Base-by-base conservation (phyloP, 1,140 invertebrate genomes). In the Dermatophagoides farinae region DNA sequence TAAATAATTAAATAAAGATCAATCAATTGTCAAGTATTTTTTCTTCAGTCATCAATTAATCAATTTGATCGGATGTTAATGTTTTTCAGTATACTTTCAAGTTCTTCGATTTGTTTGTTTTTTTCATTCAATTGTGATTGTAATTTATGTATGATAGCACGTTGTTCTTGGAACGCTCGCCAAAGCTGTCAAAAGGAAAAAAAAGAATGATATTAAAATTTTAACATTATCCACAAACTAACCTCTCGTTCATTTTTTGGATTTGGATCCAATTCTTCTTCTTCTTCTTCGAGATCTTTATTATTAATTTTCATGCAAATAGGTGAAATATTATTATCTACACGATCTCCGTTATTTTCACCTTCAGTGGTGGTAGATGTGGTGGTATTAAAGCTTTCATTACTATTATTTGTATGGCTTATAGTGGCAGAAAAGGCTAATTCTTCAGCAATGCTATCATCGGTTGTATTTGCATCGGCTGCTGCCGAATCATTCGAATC, bases 241-340 rank as follows among this genome's bases (percentile, higher is more conserved):
- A 65, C 64, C 23, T 65, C 62, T 40, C 43, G 22, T 49, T 55
- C 57, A 11, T 51, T 65, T 14, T 40, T 43, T 1, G 55, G 40
- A 25, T 62, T 14, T 12, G 52, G 46, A 14, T 59, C 54, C 41
- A 57, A 40, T 31, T 65, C 51, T 18, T 41, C 38, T 43, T 64
- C 61, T 31, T 65, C 51, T 18, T 41, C 38, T 43, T 64, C 61
- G 57, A 52, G 54, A 61, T 61, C 64, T 25, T 50, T 51, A 60
- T 46, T 53, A 44, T 11, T 55, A 5, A 16, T 14, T 1, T 14
- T 58, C n/a, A 12, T 58, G 18, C 16, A 14, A 31, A 2, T 20
- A 16, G n/a, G 2, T 1, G 57, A 46, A 40, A 5, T 12, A 41
- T 55, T 43, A 22, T 23, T 58, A 23, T 9, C 8, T 31, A 4